Base-by-base conservation (phyloP, 2,113 vertebrate genomes). In the Etheostoma cragini region DNA sequence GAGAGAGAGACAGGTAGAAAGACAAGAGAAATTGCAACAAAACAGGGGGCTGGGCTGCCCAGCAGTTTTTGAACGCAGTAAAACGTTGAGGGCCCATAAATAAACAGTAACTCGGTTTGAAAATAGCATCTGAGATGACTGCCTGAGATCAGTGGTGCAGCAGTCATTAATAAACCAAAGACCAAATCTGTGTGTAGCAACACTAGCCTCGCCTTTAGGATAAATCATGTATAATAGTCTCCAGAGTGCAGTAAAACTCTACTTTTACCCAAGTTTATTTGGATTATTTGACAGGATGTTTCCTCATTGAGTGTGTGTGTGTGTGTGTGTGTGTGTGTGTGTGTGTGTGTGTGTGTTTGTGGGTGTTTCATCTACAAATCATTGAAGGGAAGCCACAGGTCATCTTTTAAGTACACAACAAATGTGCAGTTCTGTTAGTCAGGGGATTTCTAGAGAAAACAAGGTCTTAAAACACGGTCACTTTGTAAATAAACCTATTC, bases 141-240 rank as follows among this genome's bases (percentile, higher is more conserved):
- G 26, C 3, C 26, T 88, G 76, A 89, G 81, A 84, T 86, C 86
- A 87, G 75, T 61, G 83, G 70, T 80, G 85, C 82, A 68, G 66
- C 58, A 77, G 66, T 87, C 84, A 89, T 89, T 84, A 90, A 89
- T 89, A 91, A 91, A 89, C 82, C 88, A 92, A 84, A 85, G 80
- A 69, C 49, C 47, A 52, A 90, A 87, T 91, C 52, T 81, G 84
- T 88, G 82, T 84, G 83, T 68, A 81, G 66, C 72, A 80, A 76
- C 81, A 65, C 54, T 47, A 67, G 49, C 78, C 38, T 65, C 67
- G 78, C 85, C 76, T 89, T 81, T 17, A 74, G 38, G 80, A 92
- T 88, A 75, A 87, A 88, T 90, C 88, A 83, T 83, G 80, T 81
- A 80, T 81, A 69, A 78, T 24, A 72, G 53, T 82, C 82, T 84